Base-by-base conservation (phyloP, 2,797 vertebrate species). In the Pipistrellus nathusii region DNA sequence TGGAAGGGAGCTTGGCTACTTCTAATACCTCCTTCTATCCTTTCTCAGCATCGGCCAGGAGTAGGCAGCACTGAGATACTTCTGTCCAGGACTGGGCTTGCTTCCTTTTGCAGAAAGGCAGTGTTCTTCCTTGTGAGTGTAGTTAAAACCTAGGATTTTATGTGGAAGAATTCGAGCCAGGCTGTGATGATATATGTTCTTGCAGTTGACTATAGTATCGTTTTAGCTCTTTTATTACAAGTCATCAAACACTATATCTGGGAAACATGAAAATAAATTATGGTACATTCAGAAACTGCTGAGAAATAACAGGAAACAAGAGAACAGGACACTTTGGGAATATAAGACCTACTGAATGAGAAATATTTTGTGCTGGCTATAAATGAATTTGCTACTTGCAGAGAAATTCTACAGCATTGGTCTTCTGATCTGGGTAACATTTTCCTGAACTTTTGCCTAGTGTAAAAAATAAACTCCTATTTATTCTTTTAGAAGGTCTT, bases 201-300 rank as follows among this genome's bases (percentile, higher is more conserved):
- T n/a, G 23, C 68, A 72, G 88, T 84, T 44, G 27, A 89, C 66
- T 41, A 9, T 8, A 51, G 20, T 48, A 66, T 87, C 35, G 41
- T 81, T 91, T 89, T 94, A 94, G 44, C 8, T 0, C 8, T 87
- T 94, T 96, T 69, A 81, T 73, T 88, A 88, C 11, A 76, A 85
- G 72, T 12, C 93, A 83, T 94, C 66, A 86, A 88, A 87, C 41
- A 94, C 78, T 91, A 53, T 96, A 88, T 85, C 75, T 83, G 69
- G 88, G 51, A 85, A 96, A 87, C 80, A 93, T 97, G 81, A 96
- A 90, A 88, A 94, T 44, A 95, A 96, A 7, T 86, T 94, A 92
- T 83, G 82, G 35, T 41, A 64, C 82, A 66, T 96, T 97, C 86
- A 92, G 75, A 97, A 96, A 94, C 83, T 87, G 20, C 80, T 88